Conservation (phyloP, 2,888 invertebrate genomes). For the Megalurothrips usitatus region DNA sequence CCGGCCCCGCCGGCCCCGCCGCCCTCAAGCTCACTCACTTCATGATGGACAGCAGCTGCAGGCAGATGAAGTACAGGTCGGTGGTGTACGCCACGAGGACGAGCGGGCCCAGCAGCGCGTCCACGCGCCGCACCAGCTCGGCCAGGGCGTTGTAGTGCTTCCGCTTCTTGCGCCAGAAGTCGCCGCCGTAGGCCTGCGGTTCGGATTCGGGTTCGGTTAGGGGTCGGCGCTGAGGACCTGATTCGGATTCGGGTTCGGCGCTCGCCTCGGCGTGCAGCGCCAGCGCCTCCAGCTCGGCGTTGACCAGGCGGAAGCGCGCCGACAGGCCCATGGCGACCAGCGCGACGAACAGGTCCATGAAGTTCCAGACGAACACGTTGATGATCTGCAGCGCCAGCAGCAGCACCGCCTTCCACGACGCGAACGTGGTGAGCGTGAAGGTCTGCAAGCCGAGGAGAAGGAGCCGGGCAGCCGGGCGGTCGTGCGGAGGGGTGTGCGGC, state of each 20-base stretch:
- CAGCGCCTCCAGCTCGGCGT: background rate
- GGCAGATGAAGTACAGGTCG: slow-evolving; percentile 16
- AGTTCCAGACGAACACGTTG: slow-evolving; percentile 14
- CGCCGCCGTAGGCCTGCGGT: background rate
- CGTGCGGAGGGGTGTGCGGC: background rate
- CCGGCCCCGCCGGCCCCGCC: too few species aligned
- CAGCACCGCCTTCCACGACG: background rate
- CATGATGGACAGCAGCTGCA: background rate
- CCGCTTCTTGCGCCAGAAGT: background rate
- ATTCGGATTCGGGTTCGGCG: background rate
- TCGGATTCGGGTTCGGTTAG: background rate
- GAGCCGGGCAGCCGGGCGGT: background rate
- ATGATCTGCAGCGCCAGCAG: background rate
- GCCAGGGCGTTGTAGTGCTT: background rate
- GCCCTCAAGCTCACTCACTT: background rate
- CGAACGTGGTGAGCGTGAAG: background rate
- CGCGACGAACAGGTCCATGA: slow-evolving; percentile 9
- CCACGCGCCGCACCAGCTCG: background rate
- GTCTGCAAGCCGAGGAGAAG: background rate
- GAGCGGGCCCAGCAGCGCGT: background rate
- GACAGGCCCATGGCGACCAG: slow-evolving; percentile 7
- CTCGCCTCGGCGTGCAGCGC: background rate
- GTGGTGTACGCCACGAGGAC: background rate
- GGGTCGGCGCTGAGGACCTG: background rate
- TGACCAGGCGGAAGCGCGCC: background rate